Evolutionary conservation across 2,797 vertebrate species (phyloP).

Genomic region (Sebastes hopkinsi): DNA sequence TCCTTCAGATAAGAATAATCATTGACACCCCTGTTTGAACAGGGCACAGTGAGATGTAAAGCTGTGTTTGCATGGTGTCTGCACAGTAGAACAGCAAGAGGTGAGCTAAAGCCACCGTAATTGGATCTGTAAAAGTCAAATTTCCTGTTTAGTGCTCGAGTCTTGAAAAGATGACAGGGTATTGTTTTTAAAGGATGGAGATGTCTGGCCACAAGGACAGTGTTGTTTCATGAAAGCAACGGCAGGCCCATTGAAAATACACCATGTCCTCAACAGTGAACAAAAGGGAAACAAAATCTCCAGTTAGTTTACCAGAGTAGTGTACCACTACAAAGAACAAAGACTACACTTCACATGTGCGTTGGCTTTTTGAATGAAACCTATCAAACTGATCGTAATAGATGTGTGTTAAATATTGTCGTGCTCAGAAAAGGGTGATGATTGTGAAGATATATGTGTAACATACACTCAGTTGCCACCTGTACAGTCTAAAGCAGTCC

Average conservation of each 20-base stretch:
- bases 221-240: constrained; percentile 60
- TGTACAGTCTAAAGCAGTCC: background rate
- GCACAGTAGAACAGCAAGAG: constrained; percentile 41
- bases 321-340: background rate
- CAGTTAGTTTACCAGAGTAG: background rate
- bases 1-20: constrained; percentile 53
- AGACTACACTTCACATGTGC: background rate
- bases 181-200: constrained; percentile 65
- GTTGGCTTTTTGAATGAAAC: background rate
- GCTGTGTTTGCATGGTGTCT: constrained; percentile 47
- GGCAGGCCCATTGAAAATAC: constrained; percentile 44
- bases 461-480: background rate
- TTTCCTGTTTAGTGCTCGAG: constrained; percentile 71
- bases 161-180: constrained; percentile 69
- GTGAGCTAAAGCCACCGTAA: constrained; percentile 63
- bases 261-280: constrained; percentile 34
- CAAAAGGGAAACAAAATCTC: constrained; percentile 38
- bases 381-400: background rate
- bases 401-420: background rate
- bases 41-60: constrained; percentile 47
- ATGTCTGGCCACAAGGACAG: constrained; percentile 62
- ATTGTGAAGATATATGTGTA: background rate
- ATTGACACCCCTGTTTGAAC: constrained; percentile 48
- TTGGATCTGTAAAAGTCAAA: constrained; percentile 77
- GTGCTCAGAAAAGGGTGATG: background rate